Percentiles rank a stretch among this genome's conserved stretches.
phyloP scores from a whole-genome alignment of 2,888 invertebrate genomes.

The Thecocarcelia acutangulata region DNA sequence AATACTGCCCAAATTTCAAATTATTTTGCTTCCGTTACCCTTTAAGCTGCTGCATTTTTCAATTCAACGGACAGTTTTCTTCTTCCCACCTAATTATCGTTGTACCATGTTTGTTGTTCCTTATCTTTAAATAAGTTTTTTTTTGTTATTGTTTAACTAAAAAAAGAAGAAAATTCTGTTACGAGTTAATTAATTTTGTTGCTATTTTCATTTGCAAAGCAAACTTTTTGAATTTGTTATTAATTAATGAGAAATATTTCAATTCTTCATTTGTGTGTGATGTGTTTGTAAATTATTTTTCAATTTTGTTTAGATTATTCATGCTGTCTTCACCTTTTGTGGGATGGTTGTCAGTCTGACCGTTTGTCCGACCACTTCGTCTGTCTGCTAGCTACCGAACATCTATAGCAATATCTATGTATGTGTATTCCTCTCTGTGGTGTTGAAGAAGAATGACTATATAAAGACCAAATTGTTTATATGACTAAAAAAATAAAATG shows the following conservation, averaged over 20 bases:
- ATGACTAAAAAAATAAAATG: slow-evolving; percentile 40
- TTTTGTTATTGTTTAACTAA: slow-evolving; percentile 15
- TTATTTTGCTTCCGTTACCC: slow-evolving; percentile 9
- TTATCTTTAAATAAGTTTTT: background rate
- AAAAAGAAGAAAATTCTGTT: background rate
- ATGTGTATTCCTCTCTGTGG: background rate
- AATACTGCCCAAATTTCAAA: background rate
- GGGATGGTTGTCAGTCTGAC: background rate
- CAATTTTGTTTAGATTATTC: slow-evolving; percentile 50
- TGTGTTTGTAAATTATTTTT: slow-evolving; percentile 23
- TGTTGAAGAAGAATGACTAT: slow-evolving; percentile 19
- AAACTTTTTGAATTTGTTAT: slow-evolving; percentile 53
- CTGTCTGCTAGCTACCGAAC: background rate
- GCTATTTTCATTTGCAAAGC: slow-evolving; percentile 31
- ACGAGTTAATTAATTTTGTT: slow-evolving; percentile 19
- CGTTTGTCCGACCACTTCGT: too few species aligned
- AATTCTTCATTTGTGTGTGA: slow-evolving; percentile 15
- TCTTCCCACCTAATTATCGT: slow-evolving; percentile 40
- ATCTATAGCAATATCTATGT: slow-evolving; percentile 43
- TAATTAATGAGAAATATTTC: slow-evolving; percentile 41
- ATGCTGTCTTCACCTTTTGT: slow-evolving; percentile 54
- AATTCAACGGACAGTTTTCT: slow-evolving; percentile 37
- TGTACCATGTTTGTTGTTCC: slow-evolving; percentile 17
- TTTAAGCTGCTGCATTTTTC: slow-evolving; percentile 10
- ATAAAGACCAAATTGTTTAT: slow-evolving; percentile 22